Evolutionary conservation across 2,113 vertebrate species (phyloP), one percentile per base, ranked within the genome.

Genomic region (Ranitomeya variabilis): DNA sequence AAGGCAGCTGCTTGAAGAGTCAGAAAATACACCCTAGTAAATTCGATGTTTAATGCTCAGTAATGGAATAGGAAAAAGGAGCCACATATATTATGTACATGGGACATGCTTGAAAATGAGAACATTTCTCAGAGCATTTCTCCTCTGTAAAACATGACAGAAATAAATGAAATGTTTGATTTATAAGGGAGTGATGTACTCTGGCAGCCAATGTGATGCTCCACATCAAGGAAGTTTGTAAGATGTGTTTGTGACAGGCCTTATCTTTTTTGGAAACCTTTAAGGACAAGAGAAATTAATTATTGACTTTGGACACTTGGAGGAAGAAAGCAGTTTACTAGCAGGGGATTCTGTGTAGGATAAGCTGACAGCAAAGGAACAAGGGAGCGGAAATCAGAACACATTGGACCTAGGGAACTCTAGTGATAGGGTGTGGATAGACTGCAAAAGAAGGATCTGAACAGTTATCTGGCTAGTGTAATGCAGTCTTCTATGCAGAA

Each of bases 221-320:
- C 62, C 19, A 67, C 62, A 83, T 83, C 81, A 83, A 54, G 45
- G 14, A 83, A 83, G 37, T 83, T 45, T 83, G 81, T 54, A 62
- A 52, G 81, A 54, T 45, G 52, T 69, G 81, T 52, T 83, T 52
- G n/a, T 83, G 81, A 69, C 81, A 83, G 37, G 37, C 19, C 60
- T 69, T 51, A 52, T 54, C 37, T 52, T 83, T 52, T 69, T 83
- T 69, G 8, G 62, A 54, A n/a, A 16, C 37, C 81, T 83, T 67
- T 83, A 67, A 83, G 62, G 37, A 83, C 37, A 83, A 45, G 81
- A 83, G 10, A 83, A 54, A 83, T 83, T 51, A 83, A 69, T 69
- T 51, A 67, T 83, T 83, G 21, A 69, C 81, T 51, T 83, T 69
- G 3, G 81, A 69, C 12, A 7, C 45, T 54, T n/a, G n/a, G 14